A percentile compares a stretch with the other conserved stretches of the same genome.
Evolutionary conservation across 2,797 vertebrate genomes (phyloP).

Genomic region (Lithobates sylvaticus): DNA sequence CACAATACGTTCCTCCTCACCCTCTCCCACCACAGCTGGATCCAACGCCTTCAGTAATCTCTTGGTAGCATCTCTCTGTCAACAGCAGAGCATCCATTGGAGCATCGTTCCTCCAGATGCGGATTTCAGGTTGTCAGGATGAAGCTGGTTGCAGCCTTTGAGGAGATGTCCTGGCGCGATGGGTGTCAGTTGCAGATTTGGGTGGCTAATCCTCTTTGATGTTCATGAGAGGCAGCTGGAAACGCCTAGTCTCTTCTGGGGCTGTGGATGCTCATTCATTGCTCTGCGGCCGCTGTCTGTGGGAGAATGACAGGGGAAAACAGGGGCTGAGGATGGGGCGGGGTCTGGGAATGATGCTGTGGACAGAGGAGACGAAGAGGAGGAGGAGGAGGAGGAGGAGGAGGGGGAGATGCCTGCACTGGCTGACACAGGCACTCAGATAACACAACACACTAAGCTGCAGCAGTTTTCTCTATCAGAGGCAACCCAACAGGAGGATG

Average conservation of each 20-base stretch:
- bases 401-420: constrained; percentile 62
- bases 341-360: constrained; percentile 62
- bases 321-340: constrained; percentile 67
- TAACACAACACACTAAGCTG: constrained; percentile 22
- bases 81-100: constrained; percentile 12
- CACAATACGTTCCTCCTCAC: constrained; percentile 28
- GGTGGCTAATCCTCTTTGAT: constrained; percentile 24
- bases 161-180: neutral
- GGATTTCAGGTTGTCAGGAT: neutral
- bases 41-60: constrained; percentile 14
- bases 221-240: constrained; percentile 40
- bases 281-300: constrained; percentile 65
- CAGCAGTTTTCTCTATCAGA: constrained; percentile 40
- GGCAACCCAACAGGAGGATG: constrained; percentile 61
- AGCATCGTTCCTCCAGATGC: constrained; percentile 3
- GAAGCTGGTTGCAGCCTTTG: neutral
- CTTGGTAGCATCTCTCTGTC: constrained; percentile 15
- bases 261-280: constrained; percentile 71
- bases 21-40: constrained; percentile 26
- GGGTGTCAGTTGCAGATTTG: constrained; percentile 20
- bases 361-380: constrained; percentile 49
- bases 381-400: constrained; percentile 64
- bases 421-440: constrained; percentile 9
- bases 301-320: constrained; percentile 69
- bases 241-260: constrained; percentile 55